phyloP scores from a whole-genome alignment of 2,113 vertebrate genomes.

The Electrona antarctica region DNA sequence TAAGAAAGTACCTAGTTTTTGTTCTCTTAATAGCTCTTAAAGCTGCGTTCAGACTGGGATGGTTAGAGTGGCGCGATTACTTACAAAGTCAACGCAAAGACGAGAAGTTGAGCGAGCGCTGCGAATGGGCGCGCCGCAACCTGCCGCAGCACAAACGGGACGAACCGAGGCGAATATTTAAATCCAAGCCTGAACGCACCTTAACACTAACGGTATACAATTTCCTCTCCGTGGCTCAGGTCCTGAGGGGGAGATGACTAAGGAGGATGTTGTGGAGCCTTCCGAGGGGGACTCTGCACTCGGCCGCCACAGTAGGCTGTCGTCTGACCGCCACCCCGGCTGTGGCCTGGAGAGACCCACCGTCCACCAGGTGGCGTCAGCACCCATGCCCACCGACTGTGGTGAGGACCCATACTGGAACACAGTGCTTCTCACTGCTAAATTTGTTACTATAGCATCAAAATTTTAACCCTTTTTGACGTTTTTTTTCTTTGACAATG shows the following conservation, averaged over 20 bases:
- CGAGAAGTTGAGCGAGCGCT: too few species aligned
- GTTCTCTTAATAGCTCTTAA: constrained; percentile 53
- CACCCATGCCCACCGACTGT: constrained; percentile 93
- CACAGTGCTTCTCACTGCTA: background rate
- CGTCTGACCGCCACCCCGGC: constrained; percentile 53
- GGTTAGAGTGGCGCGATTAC: too few species aligned
- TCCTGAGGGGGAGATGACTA: constrained; percentile 78
- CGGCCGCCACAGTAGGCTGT: constrained; percentile 75
- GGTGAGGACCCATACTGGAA: constrained; percentile 76
- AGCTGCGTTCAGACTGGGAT: too few species aligned
- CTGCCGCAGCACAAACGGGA: too few species aligned
- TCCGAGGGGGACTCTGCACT: constrained; percentile 78
- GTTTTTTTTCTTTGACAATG: too few species aligned
- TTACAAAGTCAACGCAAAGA: too few species aligned
- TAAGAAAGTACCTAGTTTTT: constrained; percentile 56
- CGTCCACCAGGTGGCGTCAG: constrained; percentile 91
- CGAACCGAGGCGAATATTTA: too few species aligned
- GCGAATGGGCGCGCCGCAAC: too few species aligned
- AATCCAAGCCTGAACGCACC: too few species aligned
- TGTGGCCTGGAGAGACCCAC: constrained; percentile 76
- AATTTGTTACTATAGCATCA: too few species aligned
- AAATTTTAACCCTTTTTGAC: too few species aligned
- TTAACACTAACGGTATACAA: constrained; percentile 15
- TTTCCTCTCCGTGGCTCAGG: constrained; percentile 37
- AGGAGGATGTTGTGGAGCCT: constrained; percentile 77